phyloP scores from a whole-genome alignment of 2,888 invertebrate genomes.

The Pristionchus mayeri region DNA sequence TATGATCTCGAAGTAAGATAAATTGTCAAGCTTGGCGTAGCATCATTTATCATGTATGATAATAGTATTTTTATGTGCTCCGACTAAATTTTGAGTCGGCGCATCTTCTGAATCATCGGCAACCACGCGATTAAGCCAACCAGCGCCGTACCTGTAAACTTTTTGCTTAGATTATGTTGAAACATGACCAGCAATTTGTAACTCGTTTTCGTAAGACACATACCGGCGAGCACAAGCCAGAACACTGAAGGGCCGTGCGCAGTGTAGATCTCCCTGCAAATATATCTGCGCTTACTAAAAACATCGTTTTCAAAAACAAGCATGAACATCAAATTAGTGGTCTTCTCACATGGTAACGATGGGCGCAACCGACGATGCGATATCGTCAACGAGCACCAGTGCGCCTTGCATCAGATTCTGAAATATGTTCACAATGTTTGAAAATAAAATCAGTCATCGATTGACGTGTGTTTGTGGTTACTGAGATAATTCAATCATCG shows the following conservation, averaged over 20 bases:
- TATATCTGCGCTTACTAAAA: no score
- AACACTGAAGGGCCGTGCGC: not conserved
- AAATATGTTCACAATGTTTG: not conserved
- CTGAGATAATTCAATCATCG: no score
- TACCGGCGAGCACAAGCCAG: conserved; percentile 23
- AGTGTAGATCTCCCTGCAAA: conserved; percentile 26
- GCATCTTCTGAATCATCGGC: conserved; percentile 12
- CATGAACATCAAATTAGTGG: not conserved
- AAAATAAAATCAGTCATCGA: not conserved
- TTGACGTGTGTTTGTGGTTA: no score
- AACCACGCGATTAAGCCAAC: conserved; percentile 2
- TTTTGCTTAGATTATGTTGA: not conserved
- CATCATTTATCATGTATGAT: no score
- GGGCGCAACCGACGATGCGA: not conserved
- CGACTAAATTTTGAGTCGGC: not conserved
- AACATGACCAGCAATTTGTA: no score
- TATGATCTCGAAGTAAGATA: no score
- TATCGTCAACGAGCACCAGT: not conserved
- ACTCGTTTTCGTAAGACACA: no score
- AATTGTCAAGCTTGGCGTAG: no score
- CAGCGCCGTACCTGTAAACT: not conserved
- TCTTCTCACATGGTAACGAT: not conserved
- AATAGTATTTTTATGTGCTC: no score
- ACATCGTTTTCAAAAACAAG: no score
- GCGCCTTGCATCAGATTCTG: conserved; percentile 42